A percentile compares a stretch with the other conserved stretches of the same genome.
phyloP scores from a whole-genome alignment of 2,888 invertebrate genomes.

The Disparrhopalites patrizii region DNA sequence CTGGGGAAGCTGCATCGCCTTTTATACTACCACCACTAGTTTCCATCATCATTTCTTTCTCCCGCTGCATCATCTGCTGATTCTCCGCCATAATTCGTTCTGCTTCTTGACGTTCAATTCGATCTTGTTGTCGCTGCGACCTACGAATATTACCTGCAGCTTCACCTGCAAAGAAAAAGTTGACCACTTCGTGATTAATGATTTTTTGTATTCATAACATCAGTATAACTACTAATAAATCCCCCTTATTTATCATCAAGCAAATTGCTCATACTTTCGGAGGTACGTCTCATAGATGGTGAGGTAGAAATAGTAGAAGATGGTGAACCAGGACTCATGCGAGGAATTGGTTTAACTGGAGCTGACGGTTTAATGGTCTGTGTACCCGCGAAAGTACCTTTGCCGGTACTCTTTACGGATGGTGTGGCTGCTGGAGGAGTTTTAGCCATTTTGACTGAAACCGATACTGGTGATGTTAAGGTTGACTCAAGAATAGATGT shows the following conservation, averaged over 20 bases:
- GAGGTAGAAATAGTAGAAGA: neutral
- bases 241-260: too few species aligned
- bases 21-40: neutral
- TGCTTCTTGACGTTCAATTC: constrained; percentile 50
- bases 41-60: constrained; percentile 48
- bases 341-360: neutral
- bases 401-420: too few species aligned
- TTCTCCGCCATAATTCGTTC: constrained; percentile 51
- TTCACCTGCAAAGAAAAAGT: constrained; percentile 19
- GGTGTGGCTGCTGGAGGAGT: too few species aligned
- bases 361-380: neutral
- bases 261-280: constrained; percentile 9
- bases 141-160: constrained; percentile 47
- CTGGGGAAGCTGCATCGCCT: neutral
- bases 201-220: too few species aligned
- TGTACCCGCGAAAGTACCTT: neutral
- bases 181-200: neutral
- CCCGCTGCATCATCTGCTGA: constrained; percentile 50
- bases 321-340: neutral
- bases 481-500: neutral
- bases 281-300: neutral
- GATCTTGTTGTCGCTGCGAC: constrained; percentile 51
- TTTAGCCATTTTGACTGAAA: neutral
- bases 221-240: too few species aligned
- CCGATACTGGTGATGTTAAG: too few species aligned